Base-by-base conservation (phyloP, 2,888 invertebrate species). In the Autographa gamma region DNA sequence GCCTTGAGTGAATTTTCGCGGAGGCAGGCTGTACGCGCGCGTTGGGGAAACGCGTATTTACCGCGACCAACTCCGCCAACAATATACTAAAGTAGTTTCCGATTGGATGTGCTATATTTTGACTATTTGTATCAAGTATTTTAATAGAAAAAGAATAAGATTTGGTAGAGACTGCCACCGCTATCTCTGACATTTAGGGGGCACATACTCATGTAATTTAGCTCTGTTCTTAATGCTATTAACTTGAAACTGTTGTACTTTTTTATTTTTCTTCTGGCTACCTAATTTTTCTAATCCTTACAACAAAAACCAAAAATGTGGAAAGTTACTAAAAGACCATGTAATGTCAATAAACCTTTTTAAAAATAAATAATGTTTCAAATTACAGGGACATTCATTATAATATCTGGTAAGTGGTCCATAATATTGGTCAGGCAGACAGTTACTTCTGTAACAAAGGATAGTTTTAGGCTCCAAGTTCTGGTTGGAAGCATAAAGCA, bases 1-100 rank as follows among this genome's bases (percentile, higher is more conserved):
- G 88, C 77, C 88, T 89, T 91, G 90, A 92, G 93, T 93, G 92
- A 93, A 93, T 93, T 93, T 93, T 91, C 89, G 86, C 85, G 79
- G 83, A 88, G 86, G 83, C 80, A 73, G 80, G 79, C 80, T 67
- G 79, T 71, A 73, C 58, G 75, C 73, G 79, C 74, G 83, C 76
- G 79, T 75, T 76, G 77, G 74, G 83, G 75, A 84, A 84, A 83
- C 86, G 86, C 84, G 89, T 85, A 79, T 82, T 83, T 86, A 86
- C 85, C 81, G 79, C 74, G 69, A 71, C 64, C 71, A 73, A 70
- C 67, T 66, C 41, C 60, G 61, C 68, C 61, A 74, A 67, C 68
- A 70, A 73, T 77, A 65, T 70, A 68, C 58, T 69, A 13, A 41
- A 3, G 19, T 25, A 25, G 11, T 72, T 64, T 43, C 76, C 75